Percentiles rank a stretch among this genome's conserved stretches.
phyloP scores from a whole-genome alignment of 1,140 invertebrate species.

The Penaeus indicus region DNA sequence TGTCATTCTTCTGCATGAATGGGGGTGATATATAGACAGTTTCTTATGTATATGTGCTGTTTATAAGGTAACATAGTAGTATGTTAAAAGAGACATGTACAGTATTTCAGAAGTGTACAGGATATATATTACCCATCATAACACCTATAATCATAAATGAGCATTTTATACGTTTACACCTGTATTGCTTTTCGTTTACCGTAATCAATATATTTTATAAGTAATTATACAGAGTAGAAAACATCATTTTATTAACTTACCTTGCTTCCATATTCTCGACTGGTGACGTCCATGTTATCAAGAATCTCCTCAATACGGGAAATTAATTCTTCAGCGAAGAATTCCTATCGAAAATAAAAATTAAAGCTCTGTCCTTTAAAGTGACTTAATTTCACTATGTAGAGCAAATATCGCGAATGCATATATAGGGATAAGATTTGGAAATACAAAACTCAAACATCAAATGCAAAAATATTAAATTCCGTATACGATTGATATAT shows the following conservation, averaged over 20 bases:
- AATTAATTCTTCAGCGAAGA: slow-evolving; percentile 62
- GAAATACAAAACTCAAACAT: neutral
- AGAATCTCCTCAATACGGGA: slow-evolving; percentile 81
- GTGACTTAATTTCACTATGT: neutral
- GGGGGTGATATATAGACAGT: neutral
- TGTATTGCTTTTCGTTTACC: too few species aligned
- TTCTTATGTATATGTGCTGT: neutral
- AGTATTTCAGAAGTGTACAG: too few species aligned
- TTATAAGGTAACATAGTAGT: too few species aligned
- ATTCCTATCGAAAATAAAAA: slow-evolving; percentile 45
- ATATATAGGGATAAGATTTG: neutral
- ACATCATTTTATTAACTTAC: slow-evolving; percentile 16
- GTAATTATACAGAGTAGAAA: too few species aligned
- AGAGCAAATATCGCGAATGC: neutral
- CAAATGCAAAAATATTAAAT: neutral
- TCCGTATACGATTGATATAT: too few species aligned
- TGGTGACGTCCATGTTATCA: slow-evolving; percentile 72
- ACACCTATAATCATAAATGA: too few species aligned
- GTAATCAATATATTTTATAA: too few species aligned
- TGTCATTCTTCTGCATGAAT: slow-evolving; percentile 40
- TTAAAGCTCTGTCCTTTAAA: too few species aligned
- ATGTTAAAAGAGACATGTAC: too few species aligned
- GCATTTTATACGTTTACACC: too few species aligned
- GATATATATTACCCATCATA: too few species aligned
- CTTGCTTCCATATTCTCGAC: slow-evolving; percentile 57